phyloP scores from a whole-genome alignment of 37 sponge, comb jelly and placozoan genomes.

The Aphrocallistes beatrix region DNA sequence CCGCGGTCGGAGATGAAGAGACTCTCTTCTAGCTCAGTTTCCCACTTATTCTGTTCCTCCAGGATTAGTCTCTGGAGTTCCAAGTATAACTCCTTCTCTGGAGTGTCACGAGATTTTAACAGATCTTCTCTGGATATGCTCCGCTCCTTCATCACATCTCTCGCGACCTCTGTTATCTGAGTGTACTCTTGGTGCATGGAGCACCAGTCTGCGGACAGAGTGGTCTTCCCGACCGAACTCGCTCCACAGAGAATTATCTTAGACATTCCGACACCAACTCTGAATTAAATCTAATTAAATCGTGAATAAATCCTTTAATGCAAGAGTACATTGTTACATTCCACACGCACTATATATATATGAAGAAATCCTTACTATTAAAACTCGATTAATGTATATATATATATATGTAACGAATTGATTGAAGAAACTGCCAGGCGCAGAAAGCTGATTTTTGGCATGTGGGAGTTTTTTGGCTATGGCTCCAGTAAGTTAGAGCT shows the following conservation, averaged over 20 bases:
- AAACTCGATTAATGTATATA: too few relatives aligned
- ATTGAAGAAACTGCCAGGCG: too few relatives aligned
- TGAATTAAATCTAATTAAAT: too few relatives aligned
- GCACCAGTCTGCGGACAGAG: neutral
- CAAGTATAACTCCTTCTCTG: neutral
- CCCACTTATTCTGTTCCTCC: neutral
- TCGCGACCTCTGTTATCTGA: neutral
- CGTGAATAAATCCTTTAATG: too few relatives aligned
- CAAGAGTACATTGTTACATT: too few relatives aligned
- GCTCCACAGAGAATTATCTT: neutral
- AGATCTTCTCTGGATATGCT: neutral
- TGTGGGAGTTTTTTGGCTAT: too few relatives aligned
- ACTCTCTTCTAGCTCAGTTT: too few relatives aligned
- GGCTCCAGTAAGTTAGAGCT: too few relatives aligned
- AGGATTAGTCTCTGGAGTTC: neutral
- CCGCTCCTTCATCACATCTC: neutral
- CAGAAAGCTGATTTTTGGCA: too few relatives aligned
- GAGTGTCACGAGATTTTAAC: neutral
- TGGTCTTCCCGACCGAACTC: neutral
- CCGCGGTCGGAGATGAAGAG: neutral
- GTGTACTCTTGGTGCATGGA: neutral
- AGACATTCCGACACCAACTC: neutral
- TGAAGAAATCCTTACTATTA: too few relatives aligned
- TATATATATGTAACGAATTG: too few relatives aligned
- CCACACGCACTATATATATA: too few relatives aligned